Conservation (phyloP, 2,113 vertebrate genomes). For the Sylvilagus bachmani region DNA sequence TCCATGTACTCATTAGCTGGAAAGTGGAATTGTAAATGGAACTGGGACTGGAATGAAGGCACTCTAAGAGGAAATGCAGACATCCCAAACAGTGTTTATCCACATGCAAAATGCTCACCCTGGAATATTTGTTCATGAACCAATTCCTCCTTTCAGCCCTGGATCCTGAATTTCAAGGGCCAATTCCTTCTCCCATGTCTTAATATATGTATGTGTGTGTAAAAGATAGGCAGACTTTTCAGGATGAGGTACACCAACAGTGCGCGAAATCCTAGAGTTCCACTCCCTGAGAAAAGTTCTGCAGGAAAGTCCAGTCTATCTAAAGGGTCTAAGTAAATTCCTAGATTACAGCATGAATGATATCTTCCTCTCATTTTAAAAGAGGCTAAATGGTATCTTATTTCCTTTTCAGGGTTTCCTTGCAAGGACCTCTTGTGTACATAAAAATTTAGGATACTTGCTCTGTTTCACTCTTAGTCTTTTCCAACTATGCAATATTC, state of each 20-base stretch:
- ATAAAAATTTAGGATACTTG: not conserved
- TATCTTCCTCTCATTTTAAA: not conserved
- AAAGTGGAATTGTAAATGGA: too few relatives aligned
- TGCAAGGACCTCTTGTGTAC: not conserved
- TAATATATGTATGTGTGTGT: not conserved
- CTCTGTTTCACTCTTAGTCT: not conserved
- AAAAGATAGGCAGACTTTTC: not conserved
- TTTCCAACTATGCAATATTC: not conserved
- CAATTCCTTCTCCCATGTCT: not conserved
- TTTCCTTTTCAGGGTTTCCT: not conserved
- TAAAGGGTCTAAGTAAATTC: not conserved
- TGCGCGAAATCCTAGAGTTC: not conserved
- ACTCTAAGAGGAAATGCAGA: too few relatives aligned
- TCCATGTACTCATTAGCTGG: too few relatives aligned
- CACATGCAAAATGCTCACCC: too few relatives aligned
- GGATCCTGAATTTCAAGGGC: conserved; percentile 41
- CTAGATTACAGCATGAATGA: not conserved
- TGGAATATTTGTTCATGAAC: not conserved
- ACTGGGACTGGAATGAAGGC: too few relatives aligned
- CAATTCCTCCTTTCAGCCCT: not conserved
- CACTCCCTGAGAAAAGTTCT: not conserved
- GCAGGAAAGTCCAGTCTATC: not conserved
- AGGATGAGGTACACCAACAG: not conserved
- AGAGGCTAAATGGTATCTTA: not conserved
- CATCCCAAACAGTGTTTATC: too few relatives aligned